These are phyloP conservation scores for Stegophylla sp. DNA, from an alignment of 2,888 invertebrate species.

Conservation along the genomic window DNA sequence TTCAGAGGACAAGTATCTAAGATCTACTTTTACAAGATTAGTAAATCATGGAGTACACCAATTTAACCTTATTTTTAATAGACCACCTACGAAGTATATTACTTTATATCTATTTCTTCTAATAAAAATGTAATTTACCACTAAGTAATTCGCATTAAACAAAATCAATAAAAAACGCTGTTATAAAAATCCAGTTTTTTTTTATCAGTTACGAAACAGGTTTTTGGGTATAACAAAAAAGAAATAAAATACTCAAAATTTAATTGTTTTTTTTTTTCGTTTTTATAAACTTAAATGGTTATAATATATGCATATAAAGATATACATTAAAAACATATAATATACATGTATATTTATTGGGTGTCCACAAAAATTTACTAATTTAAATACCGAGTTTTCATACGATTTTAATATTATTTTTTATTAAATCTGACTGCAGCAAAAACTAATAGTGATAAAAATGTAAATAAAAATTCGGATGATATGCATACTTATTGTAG, in stretches of 20 bases:
- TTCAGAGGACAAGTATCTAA: neutral
- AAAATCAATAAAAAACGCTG: slow-evolving; percentile 44
- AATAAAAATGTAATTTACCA: slow-evolving; percentile 53
- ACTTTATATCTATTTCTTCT: slow-evolving; percentile 46
- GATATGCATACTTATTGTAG: too few species aligned
- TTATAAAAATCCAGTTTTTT: slow-evolving; percentile 45
- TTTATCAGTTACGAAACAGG: slow-evolving; percentile 33
- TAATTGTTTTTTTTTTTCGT: slow-evolving; percentile 39
- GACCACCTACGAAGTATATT: slow-evolving; percentile 56
- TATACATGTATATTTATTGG: neutral
- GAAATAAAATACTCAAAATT: slow-evolving; percentile 40
- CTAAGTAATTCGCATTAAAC: slow-evolving; percentile 50
- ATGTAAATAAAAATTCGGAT: too few species aligned
- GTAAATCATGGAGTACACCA: slow-evolving; percentile 11
- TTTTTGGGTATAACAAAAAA: slow-evolving; percentile 36
- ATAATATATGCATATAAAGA: neutral
- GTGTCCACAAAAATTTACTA: neutral
- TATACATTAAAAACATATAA: neutral
- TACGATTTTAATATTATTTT: too few species aligned
- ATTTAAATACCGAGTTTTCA: neutral
- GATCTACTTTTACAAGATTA: neutral
- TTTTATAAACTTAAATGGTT: neutral
- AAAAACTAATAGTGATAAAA: too few species aligned
- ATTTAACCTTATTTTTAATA: slow-evolving; percentile 49
- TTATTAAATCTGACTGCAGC: too few species aligned